A percentile compares a stretch with the other conserved stretches of the same genome.
Evolutionary conservation across 2,113 vertebrate species (phyloP).

Genomic region (Hemiscyllium ocellatum): DNA sequence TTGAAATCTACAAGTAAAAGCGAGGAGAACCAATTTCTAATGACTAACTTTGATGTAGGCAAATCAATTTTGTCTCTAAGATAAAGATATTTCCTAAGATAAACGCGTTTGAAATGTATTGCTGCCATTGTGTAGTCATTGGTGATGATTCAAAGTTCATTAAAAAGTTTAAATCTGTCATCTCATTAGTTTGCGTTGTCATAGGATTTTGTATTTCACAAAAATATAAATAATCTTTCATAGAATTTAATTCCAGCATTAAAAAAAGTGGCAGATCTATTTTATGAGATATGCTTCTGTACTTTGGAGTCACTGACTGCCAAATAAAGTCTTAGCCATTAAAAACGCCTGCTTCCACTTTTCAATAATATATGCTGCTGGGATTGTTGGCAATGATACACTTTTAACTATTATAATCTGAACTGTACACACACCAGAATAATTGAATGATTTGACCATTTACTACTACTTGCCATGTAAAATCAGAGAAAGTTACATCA

Average conservation of each 20-base stretch:
- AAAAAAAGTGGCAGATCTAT: neutral
- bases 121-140: neutral
- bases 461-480: neutral
- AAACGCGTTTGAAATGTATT: neutral
- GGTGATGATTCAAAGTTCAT: neutral
- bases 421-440: neutral
- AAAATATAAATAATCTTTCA: neutral
- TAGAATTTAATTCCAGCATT: neutral
- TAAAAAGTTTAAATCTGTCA: neutral
- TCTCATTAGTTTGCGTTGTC: neutral
- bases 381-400: neutral
- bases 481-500: neutral
- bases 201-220: neutral
- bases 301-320: neutral
- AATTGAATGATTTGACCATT: neutral
- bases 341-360: neutral
- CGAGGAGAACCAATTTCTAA: neutral
- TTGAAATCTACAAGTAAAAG: neutral
- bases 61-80: neutral
- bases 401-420: neutral
- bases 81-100: neutral
- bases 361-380: neutral
- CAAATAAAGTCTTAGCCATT: neutral
- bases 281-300: neutral
- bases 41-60: neutral